phyloP scores from a whole-genome alignment of 2,113 vertebrate genomes.

The Hippocampus guttulatus region DNA sequence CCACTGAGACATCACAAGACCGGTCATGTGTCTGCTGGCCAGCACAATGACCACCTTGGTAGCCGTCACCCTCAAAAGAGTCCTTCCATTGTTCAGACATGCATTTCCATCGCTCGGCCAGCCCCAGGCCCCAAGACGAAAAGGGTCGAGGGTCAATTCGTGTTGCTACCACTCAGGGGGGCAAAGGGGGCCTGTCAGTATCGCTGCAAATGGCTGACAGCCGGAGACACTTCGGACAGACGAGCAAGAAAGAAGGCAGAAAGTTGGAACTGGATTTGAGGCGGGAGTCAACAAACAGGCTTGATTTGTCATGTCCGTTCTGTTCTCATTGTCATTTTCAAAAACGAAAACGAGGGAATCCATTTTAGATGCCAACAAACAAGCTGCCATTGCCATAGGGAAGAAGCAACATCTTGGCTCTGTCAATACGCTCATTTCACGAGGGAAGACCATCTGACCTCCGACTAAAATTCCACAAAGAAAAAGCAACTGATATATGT shows the following conservation, averaged over 20 bases:
- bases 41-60: constrained; percentile 14
- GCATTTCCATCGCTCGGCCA: not conserved
- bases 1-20: constrained; percentile 61
- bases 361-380: too few species aligned
- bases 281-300: not conserved
- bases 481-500: too few species aligned
- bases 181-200: not conserved
- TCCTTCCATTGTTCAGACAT: not conserved
- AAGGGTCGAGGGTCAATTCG: constrained; percentile 28
- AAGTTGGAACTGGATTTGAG: not conserved
- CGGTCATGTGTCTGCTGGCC: constrained; percentile 43
- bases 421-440: not conserved
- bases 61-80: constrained; percentile 10
- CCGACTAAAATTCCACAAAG: not conserved
- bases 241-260: not conserved
- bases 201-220: not conserved
- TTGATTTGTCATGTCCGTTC: not conserved
- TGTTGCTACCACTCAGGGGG: constrained; percentile 1
- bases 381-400: too few species aligned
- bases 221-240: constrained; percentile 6
- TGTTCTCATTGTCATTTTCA: not conserved
- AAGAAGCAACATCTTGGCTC: not conserved
- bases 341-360: not conserved
- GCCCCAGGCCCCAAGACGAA: constrained; percentile 8
- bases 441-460: not conserved